Evolutionary conservation across 2,888 invertebrate genomes (phyloP).

Genomic region (Idaea straminata): DNA sequence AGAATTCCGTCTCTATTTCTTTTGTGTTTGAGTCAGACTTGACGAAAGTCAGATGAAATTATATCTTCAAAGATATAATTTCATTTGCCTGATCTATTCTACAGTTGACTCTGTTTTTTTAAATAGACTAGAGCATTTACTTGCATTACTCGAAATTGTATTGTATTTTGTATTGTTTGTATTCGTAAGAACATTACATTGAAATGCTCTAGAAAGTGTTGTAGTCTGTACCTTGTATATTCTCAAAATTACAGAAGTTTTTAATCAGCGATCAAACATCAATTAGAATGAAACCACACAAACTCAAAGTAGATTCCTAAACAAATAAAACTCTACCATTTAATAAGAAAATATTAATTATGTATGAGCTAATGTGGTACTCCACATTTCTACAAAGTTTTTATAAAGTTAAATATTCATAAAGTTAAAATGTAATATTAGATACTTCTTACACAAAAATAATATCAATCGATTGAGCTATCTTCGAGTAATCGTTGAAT

Average conservation of each 20-base stretch:
- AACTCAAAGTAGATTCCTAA: slow-evolving; percentile 2
- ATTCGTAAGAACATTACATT: too few relatives aligned
- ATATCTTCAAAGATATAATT: background rate
- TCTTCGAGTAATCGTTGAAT: background rate
- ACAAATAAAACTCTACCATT: slow-evolving; percentile 1
- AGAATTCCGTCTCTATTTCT: slow-evolving; percentile 11
- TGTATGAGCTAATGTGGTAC: background rate
- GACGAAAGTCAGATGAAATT: too few relatives aligned
- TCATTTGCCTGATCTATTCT: background rate
- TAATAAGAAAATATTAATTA: slow-evolving; percentile 12
- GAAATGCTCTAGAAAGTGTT: too few relatives aligned
- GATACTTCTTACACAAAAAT: too few relatives aligned
- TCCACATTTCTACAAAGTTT: background rate
- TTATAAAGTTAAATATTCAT: too few relatives aligned
- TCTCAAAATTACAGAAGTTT: background rate
- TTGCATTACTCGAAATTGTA: too few relatives aligned
- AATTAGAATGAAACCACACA: slow-evolving; percentile 2
- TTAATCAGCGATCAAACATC: background rate
- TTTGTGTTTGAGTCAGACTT: background rate
- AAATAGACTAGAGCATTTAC: too few relatives aligned
- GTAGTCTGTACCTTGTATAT: too few relatives aligned
- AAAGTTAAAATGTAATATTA: too few relatives aligned
- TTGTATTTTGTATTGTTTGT: too few relatives aligned
- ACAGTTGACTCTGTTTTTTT: too few relatives aligned
- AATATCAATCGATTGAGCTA: too few relatives aligned